Conservation (phyloP, 2,113 vertebrate species). For the Phoxinus phoxinus region DNA sequence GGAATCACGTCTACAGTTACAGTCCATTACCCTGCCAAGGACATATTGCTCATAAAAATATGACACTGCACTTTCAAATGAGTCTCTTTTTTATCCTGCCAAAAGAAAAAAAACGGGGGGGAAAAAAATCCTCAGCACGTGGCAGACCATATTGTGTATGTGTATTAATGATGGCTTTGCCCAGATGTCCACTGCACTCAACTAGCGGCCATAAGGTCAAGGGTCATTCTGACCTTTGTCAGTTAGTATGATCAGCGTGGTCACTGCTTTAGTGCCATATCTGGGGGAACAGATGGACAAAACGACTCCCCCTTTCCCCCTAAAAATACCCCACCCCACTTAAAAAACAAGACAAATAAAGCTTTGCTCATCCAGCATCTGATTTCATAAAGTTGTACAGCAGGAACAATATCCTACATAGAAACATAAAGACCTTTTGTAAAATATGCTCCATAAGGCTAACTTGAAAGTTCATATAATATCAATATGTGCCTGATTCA, state of each 20-base stretch:
- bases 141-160: constrained; percentile 42
- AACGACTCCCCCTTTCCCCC: constrained; percentile 72
- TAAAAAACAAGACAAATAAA: constrained; percentile 80
- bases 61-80: constrained; percentile 13
- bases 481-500: background rate
- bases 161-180: constrained; percentile 62
- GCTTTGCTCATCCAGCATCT: constrained; percentile 36
- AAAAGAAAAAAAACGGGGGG: background rate
- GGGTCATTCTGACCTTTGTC: constrained; percentile 80
- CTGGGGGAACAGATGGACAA: constrained; percentile 87
- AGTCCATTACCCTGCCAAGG: constrained; percentile 19
- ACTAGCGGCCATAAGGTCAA: constrained; percentile 74
- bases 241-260: constrained; percentile 77
- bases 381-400: constrained; percentile 24
- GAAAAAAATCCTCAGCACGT: constrained; percentile 22
- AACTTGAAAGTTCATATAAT: background rate
- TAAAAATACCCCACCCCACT: constrained; percentile 37
- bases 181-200: constrained; percentile 73
- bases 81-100: constrained; percentile 37
- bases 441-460: background rate
- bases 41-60: constrained; percentile 40
- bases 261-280: constrained; percentile 79
- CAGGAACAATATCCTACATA: background rate
- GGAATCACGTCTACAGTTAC: constrained; percentile 3
- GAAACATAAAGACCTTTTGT: background rate